A percentile compares a stretch with the other conserved stretches of the same genome.
These are phyloP conservation scores for Aricia artaxerxes DNA, from an alignment of 2,888 invertebrate genomes.

Conservation along the genomic window DNA sequence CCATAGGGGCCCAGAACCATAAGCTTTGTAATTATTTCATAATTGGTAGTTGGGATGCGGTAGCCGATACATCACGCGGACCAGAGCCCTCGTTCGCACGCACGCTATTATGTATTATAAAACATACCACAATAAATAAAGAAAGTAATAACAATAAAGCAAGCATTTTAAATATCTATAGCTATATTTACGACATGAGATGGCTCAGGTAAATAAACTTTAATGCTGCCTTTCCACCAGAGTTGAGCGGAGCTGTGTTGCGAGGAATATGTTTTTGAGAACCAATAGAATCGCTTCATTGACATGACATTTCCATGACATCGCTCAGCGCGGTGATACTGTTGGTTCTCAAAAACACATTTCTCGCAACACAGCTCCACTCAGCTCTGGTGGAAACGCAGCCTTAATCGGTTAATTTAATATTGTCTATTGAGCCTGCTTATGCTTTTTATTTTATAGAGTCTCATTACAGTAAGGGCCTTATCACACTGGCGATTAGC, in stretches of 20 bases:
- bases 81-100: conserved; percentile 20
- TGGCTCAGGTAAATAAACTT: not conserved
- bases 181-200: not conserved
- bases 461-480: not conserved
- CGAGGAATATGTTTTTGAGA: too few species aligned
- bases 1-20: conserved; percentile 43
- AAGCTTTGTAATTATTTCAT: conserved; percentile 71
- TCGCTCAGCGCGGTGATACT: too few species aligned
- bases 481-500: too few species aligned
- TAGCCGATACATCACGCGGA: conserved; percentile 69
- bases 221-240: too few species aligned
- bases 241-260: too few species aligned
- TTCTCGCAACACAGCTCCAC: too few species aligned
- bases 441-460: not conserved
- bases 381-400: too few species aligned
- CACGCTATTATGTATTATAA: conserved; percentile 30
- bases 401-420: too few species aligned
- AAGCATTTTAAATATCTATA: not conserved
- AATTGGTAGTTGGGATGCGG: conserved; percentile 66
- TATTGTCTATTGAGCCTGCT: not conserved
- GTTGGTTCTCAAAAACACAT: too few species aligned
- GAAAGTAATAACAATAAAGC: conserved; percentile 1
- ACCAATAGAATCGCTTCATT: too few species aligned
- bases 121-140: conserved; percentile 28
- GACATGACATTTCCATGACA: too few species aligned